Conservation (phyloP, 2,797 vertebrate genomes). For the Karalla daura region DNA sequence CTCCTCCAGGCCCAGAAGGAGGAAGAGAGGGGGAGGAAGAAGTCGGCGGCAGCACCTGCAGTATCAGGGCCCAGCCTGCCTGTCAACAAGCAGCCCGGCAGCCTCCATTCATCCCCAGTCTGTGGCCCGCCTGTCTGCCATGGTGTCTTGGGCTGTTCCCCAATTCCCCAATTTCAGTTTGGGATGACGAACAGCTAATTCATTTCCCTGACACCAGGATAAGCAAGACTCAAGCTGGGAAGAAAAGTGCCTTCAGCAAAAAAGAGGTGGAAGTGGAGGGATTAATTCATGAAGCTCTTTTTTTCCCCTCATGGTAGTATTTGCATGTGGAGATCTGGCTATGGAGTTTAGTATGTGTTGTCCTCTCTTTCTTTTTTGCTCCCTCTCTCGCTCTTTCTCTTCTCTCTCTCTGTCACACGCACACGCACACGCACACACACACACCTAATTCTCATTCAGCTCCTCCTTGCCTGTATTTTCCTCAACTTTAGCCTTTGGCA, state of each 20-base stretch:
- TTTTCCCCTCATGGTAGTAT: constrained; percentile 70
- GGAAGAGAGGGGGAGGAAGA: neutral
- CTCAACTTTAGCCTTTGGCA: constrained; percentile 72
- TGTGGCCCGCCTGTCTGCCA: constrained; percentile 52
- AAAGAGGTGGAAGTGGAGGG: constrained; percentile 71
- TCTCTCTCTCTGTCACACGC: neutral
- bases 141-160: constrained; percentile 52
- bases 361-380: constrained; percentile 52
- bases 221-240: constrained; percentile 78
- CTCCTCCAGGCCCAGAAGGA: constrained; percentile 45
- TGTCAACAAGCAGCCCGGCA: constrained; percentile 35
- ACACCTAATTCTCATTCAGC: constrained; percentile 57
- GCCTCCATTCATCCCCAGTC: constrained; percentile 46
- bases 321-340: constrained; percentile 82
- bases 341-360: constrained; percentile 85
- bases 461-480: constrained; percentile 50
- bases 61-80: constrained; percentile 51
- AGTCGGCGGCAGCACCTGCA: constrained; percentile 59
- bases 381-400: neutral
- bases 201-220: constrained; percentile 72
- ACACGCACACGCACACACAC: constrained; percentile 3
- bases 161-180: constrained; percentile 77
- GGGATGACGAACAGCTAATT: constrained; percentile 86
- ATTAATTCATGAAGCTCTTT: constrained; percentile 83
- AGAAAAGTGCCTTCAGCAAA: constrained; percentile 79